Conservation (phyloP, 2,888 invertebrate genomes). For the Philonicus albiceps region DNA sequence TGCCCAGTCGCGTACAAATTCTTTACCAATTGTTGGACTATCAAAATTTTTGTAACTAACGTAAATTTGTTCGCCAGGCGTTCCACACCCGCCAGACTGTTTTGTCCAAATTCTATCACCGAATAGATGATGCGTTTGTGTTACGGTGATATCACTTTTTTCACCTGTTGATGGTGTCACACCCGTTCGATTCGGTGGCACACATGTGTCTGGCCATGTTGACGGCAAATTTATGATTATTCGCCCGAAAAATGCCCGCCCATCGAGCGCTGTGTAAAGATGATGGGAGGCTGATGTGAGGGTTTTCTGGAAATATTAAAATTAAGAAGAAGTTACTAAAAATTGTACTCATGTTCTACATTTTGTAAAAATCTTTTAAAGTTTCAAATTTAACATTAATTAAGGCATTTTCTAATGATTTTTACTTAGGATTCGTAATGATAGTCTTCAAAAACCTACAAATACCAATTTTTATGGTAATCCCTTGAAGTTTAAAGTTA, state of each 20-base stretch:
- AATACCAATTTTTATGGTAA: too few relatives aligned
- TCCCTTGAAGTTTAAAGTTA: too few relatives aligned
- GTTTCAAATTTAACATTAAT: too few relatives aligned
- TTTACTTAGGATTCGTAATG: too few relatives aligned
- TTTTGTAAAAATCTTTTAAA: too few relatives aligned
- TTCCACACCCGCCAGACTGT: slow-evolving; percentile 69
- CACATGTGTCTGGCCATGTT: slow-evolving; percentile 68
- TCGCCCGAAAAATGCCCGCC: slow-evolving; percentile 67
- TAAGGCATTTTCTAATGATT: too few relatives aligned
- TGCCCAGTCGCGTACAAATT: slow-evolving; percentile 70
- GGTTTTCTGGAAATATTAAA: slow-evolving; percentile 15
- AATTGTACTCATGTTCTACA: too few relatives aligned
- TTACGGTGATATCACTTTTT: slow-evolving; percentile 66
- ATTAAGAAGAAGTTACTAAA: too few relatives aligned
- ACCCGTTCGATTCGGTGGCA: slow-evolving; percentile 55
- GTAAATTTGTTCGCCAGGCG: slow-evolving; percentile 68
- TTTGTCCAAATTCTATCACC: slow-evolving; percentile 68
- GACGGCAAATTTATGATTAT: slow-evolving; percentile 69
- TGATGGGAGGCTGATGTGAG: slow-evolving; percentile 66
- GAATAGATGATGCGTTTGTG: slow-evolving; percentile 65
- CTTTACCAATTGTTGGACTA: slow-evolving; percentile 56
- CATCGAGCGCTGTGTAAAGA: slow-evolving; percentile 68
- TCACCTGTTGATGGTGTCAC: slow-evolving; percentile 65
- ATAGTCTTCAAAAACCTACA: too few relatives aligned
- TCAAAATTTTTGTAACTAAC: slow-evolving; percentile 62